Evolutionary conservation across 2,797 vertebrate genomes (phyloP).

Genomic region (Mormyrus proboscirostris): DNA sequence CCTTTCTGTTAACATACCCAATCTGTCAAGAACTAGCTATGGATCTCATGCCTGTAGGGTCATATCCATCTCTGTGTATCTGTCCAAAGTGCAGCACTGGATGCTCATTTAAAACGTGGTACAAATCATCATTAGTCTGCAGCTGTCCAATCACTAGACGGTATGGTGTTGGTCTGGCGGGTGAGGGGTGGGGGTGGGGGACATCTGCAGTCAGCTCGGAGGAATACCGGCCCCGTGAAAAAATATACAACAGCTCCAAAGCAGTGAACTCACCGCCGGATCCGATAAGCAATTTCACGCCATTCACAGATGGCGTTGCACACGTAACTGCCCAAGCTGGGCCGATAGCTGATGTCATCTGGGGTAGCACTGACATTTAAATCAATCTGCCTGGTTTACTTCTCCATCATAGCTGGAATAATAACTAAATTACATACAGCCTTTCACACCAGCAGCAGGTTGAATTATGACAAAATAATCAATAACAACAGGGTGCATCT

Average conservation of each 20-base stretch:
- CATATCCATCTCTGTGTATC: conserved; percentile 13
- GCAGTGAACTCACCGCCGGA: not conserved
- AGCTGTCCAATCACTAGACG: not conserved
- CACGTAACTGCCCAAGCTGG: not conserved
- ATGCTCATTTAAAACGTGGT: conserved; percentile 14
- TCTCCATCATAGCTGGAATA: not conserved
- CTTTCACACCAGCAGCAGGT: not conserved
- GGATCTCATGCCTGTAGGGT: not conserved
- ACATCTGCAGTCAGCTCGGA: not conserved
- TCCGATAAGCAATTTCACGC: not conserved
- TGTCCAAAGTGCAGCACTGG: not conserved
- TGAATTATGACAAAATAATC: not conserved
- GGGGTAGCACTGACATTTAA: not conserved
- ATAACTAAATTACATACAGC: not conserved
- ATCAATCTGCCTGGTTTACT: conserved; percentile 2
- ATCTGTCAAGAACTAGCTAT: conserved; percentile 9
- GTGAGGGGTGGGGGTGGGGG: not conserved
- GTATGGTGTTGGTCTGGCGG: not conserved
- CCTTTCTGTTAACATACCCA: conserved; percentile 16
- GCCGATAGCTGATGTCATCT: not conserved
- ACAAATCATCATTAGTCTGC: conserved; percentile 24
- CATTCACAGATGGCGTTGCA: not conserved
- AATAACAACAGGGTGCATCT: not conserved
- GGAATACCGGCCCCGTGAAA: not conserved
- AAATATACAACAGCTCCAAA: not conserved